Conservation (phyloP, 2,888 invertebrate genomes). For the Sclerodermus sp. region DNA sequence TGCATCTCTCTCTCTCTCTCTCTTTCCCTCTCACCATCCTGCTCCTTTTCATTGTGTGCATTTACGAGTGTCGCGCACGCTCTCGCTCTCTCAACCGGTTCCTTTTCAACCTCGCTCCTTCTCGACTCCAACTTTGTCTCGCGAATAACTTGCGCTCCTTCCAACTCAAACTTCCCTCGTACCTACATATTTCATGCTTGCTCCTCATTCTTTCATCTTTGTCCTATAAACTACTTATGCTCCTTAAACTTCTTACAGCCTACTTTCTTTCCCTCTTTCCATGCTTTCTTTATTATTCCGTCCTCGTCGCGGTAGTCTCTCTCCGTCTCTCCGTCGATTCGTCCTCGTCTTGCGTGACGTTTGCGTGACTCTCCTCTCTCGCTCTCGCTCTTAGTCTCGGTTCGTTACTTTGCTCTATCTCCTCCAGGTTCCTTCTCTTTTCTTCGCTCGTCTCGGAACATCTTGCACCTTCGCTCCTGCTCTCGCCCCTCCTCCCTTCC, state of each 20-base stretch:
- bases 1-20: constrained; percentile 9
- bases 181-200: background rate
- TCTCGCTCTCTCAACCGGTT: too few relatives aligned
- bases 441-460: background rate
- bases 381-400: background rate
- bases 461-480: background rate
- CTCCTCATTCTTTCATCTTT: constrained; percentile 6
- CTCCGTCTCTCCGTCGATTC: background rate
- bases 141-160: too few relatives aligned
- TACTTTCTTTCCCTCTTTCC: background rate
- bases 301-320: background rate
- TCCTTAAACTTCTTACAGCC: background rate
- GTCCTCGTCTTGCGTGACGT: background rate
- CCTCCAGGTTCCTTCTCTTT: background rate
- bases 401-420: background rate
- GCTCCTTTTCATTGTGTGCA: constrained; percentile 5
- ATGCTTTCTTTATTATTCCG: too few relatives aligned
- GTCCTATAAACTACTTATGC: constrained; percentile 8
- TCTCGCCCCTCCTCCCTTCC: constrained; percentile 3
- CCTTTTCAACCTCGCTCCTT: too few relatives aligned
- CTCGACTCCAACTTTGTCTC: too few relatives aligned
- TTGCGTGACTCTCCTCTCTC: background rate
- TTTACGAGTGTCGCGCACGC: too few relatives aligned
- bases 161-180: constrained; percentile 3
- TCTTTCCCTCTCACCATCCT: constrained; percentile 3